Evolutionary conservation across 1,140 invertebrate species (phyloP), one percentile per base, ranked within the genome.

Genomic region (Anastrepha obliqua): DNA sequence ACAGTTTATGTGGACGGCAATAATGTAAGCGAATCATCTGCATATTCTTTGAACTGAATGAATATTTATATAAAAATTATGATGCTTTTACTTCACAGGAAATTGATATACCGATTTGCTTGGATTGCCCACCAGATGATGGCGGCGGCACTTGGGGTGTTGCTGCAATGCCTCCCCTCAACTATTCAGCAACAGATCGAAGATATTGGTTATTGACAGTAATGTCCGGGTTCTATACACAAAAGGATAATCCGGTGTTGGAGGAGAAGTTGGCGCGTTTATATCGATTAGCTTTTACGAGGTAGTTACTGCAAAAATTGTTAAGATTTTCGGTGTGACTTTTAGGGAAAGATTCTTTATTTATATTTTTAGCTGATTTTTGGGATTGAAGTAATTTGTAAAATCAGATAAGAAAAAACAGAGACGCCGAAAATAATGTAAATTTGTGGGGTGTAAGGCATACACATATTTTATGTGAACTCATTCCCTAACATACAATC

Each of bases 121-220:
- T 93, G 59, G 91, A 93, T 89, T 93, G 91, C 67, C 90, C 89
- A 9, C 89, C 91, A 2, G 90, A 92, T 11, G 91, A 92, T 89
- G 90, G 90, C 11, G 90, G 92, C 44, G 90, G 74, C 13, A 89
- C 86, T 81, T 92, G 91, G 91, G 90, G 89, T 47, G 89, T 87
- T 70, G 20, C 88, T n/a, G 90, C 89, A 9, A 89, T 90, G 88
- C 90, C 91, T 0, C 91, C 92, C 2, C 70, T 93, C 15, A 92
- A 94, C 87, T 93, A 92, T 51, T 92, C 90, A 42, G 88, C 92
- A 51, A 91, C 94, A 11, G 95, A 95, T 90, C 92, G 95, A 74
- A 94, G 96, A 44, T 97, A 97, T 92, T 97, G 97, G 97, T 91
- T 97, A 58, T 91, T 97, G 2, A 97, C 97, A 3, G 96, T 97